Base-by-base conservation (phyloP, 2,888 invertebrate species). In the Agriotes lineatus region DNA sequence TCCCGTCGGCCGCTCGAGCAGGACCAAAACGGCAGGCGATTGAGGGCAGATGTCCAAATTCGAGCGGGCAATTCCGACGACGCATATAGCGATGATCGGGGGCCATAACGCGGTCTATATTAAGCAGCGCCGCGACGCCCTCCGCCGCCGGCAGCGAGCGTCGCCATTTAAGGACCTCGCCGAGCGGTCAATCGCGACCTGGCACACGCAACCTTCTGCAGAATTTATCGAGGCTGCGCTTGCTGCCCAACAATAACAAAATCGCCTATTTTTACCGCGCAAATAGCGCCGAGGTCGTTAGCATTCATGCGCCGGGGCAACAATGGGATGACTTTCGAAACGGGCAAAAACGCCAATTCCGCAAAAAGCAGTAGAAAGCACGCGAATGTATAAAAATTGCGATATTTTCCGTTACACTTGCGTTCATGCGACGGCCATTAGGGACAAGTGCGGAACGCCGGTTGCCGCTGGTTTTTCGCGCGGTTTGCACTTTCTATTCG, bases 121-220 rank as follows among this genome's bases (percentile, higher is more conserved):
- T 78, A 78, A 78, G 78, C 72, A 72, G 75, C 76, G 70, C 70
- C 74, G 72, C 66, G 74, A 74, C 75, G 70, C 73, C 71, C 72
- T 73, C 72, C 70, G 63, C 63, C 65, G 65, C 63, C 56, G 64
- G 58, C 72, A 67, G 50, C 70, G 10, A 35, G 66, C 77, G 78
- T 75, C 75, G 70, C 78, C 78, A 78, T 78, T 74, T 78, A 78
- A 76, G 78, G 78, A 66, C 60, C 57, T 72, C 44, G 35, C 42
- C 35, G 54, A 52, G 60, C 35, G 59, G 57, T 59, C 72, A 66
- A 69, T 67, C 57, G 45, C 22, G 16, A 59, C 22, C 19, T 60
- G 44, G 35, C 56, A 33, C 42, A 33, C 16, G 33, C 35, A 56
- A 57, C 33, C 61, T 54, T 56, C 45, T 25, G 14, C 22, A 52